These are phyloP conservation scores for Sylvicola fuscatus DNA, from an alignment of 2,888 invertebrate species.

Conservation along the genomic window DNA sequence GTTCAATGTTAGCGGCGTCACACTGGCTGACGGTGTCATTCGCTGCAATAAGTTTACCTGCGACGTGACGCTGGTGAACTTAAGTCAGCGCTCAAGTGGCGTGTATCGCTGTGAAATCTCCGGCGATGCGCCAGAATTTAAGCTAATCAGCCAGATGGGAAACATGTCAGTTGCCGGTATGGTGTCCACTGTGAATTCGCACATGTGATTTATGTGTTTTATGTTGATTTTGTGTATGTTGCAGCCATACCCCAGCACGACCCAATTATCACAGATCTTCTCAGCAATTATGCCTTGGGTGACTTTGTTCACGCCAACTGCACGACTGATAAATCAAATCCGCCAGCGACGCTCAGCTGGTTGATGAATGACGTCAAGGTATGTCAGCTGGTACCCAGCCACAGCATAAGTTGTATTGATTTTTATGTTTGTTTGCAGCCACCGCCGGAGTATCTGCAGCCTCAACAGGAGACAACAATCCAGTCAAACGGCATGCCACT, in stretches of 20 bases:
- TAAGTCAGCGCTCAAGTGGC: slow-evolving; percentile 25
- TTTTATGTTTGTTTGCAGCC: slow-evolving; percentile 13
- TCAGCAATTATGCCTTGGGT: neutral
- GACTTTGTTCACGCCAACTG: slow-evolving; percentile 1
- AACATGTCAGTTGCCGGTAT: slow-evolving; percentile 38
- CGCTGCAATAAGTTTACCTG: slow-evolving; percentile 22
- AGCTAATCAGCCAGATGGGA: slow-evolving; percentile 31
- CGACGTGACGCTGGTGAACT: slow-evolving; percentile 18
- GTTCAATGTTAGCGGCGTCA: slow-evolving; percentile 22
- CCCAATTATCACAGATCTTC: neutral
- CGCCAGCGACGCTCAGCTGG: neutral
- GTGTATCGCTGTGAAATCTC: slow-evolving; percentile 40
- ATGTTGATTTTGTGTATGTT: too few species aligned
- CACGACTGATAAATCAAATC: slow-evolving; percentile 1
- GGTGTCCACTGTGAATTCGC: neutral
- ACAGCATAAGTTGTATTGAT: too few species aligned
- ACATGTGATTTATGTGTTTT: too few species aligned
- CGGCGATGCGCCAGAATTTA: slow-evolving; percentile 36
- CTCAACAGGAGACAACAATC: slow-evolving; percentile 20
- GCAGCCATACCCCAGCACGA: neutral
- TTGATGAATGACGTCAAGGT: neutral
- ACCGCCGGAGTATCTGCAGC: slow-evolving; percentile 19
- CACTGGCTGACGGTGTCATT: slow-evolving; percentile 18
- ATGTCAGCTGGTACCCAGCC: too few species aligned
- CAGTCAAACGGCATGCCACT: slow-evolving; percentile 22